Conservation (phyloP, 2,888 invertebrate genomes). For the Steromphala cineraria region DNA sequence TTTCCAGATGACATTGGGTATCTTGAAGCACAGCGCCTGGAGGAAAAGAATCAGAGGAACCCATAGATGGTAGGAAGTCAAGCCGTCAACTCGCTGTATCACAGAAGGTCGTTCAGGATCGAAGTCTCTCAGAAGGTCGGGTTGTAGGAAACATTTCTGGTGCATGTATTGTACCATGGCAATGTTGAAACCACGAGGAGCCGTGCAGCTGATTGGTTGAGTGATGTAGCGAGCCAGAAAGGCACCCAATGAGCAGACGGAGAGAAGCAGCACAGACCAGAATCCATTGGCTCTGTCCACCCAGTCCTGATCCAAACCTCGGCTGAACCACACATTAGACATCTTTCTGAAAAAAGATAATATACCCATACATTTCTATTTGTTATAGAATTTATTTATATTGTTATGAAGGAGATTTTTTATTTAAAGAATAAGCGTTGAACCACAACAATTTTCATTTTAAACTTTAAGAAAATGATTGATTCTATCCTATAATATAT, state of each 20-base stretch:
- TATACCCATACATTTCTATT: too few species aligned
- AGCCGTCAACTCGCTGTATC: too few species aligned
- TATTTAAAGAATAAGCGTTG: too few species aligned
- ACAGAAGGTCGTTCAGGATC: background rate
- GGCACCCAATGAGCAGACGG: background rate
- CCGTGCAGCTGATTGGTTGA: background rate
- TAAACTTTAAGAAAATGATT: too few species aligned
- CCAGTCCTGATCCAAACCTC: background rate
- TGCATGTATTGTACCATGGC: background rate
- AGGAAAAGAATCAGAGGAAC: background rate
- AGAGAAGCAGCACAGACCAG: background rate
- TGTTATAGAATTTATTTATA: too few species aligned
- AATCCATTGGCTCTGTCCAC: slow-evolving; percentile 5
- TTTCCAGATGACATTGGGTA: background rate
- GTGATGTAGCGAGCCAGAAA: background rate
- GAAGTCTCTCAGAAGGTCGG: too few species aligned
- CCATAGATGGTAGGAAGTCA: slow-evolving; percentile 3
- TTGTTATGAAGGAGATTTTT: too few species aligned
- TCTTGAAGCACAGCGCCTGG: background rate
- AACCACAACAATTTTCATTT: too few species aligned
- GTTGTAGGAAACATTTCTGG: background rate
- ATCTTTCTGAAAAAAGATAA: too few species aligned
- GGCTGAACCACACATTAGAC: background rate
- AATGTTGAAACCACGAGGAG: background rate
- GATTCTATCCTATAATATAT: too few species aligned